Conservation (phyloP, 2,888 invertebrate genomes). For the Polietes domitor region DNA sequence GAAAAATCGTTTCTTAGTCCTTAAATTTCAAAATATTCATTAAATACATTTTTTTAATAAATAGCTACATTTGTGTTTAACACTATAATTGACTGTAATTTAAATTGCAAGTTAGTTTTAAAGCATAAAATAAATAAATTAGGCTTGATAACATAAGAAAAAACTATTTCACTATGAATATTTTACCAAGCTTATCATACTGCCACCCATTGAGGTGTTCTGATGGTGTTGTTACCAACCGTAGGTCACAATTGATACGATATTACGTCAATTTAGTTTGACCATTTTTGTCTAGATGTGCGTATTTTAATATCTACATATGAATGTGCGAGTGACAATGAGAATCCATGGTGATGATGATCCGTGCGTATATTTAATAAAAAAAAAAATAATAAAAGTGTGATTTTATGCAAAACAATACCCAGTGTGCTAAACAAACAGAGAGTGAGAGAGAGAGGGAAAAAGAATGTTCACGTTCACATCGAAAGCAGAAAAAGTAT, state of each 20-base stretch:
- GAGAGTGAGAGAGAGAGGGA: conserved; percentile 5
- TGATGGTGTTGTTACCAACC: not conserved
- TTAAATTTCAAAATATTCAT: no score
- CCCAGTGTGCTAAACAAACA: conserved; percentile 31
- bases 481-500: conserved; percentile 27
- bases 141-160: no score
- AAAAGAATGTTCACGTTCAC: not conserved
- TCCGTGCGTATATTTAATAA: not conserved
- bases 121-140: no score
- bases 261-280: not conserved
- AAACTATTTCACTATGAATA: not conserved
- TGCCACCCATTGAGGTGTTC: not conserved
- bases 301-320: not conserved
- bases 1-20: no score
- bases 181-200: not conserved
- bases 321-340: not conserved
- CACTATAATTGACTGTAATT: no score
- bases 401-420: conserved; percentile 27
- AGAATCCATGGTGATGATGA: conserved; percentile 24
- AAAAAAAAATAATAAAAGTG: conserved; percentile 20
- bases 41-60: no score
- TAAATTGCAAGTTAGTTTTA: no score
- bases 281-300: not conserved
- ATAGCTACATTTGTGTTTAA: no score
- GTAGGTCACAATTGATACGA: not conserved